Base-by-base conservation (phyloP, 2,888 invertebrate species). In the Onthophagus sagittarius region DNA sequence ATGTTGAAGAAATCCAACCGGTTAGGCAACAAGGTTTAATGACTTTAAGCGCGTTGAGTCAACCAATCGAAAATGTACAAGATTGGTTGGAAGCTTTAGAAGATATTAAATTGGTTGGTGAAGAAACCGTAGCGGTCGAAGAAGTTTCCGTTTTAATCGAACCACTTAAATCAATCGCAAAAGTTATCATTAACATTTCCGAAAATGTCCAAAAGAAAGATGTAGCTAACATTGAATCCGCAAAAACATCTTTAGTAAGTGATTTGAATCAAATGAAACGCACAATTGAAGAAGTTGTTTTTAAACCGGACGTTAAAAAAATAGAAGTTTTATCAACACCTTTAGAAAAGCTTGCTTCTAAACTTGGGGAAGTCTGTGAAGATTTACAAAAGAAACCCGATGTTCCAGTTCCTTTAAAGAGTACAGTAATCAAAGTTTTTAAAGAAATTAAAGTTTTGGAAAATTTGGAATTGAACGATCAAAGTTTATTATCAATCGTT, bases 281-380 rank as follows among this genome's bases (percentile, higher is more conserved):
- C n/a, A 23, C 15, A 2, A 0, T 67, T n/a, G 67, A 67, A 15
- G 31, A 15, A 5, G 32, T 67, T n/a, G 9, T 32, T n/a, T 31
- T n/a, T 15, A 32, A 67, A 65, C 23, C 23, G 5, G 65, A 65
- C 7, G 67, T 67, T 9, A 62, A 73, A 11, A 73, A 71, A 31
- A 5, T 73, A n/a, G 6, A n/a, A 0, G 13, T 67, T 32, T 13
- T 70, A 14, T 65, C 23, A 13, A 71, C 73, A 69, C 75, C 77
- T 33, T 53, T 77, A 6, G 67, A 75, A 53, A 79, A 74, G 72
- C 74, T 80, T 5, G 63, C 75, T 5, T 31, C 74, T 53, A 62
- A 73, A 32, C 64, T 79, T 31, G 69, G 76, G 7, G 73, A 76
- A 67, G 62, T 76, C 3, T 75, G 39, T 7, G 39, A 72, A 9